Conservation (phyloP, 2,888 invertebrate species). For the Drosophila leonis region DNA sequence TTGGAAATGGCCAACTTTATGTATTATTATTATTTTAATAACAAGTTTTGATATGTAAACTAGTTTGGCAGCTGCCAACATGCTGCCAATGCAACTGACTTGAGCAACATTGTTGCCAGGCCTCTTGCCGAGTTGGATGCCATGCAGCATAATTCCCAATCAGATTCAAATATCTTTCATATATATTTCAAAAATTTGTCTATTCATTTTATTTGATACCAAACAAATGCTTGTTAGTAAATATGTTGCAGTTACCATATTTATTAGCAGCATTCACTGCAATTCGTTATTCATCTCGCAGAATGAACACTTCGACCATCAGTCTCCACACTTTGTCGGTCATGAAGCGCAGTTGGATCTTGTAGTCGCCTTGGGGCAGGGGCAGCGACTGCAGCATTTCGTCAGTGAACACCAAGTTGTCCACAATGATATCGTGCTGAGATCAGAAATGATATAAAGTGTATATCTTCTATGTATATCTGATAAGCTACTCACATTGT, state of each 20-base stretch:
- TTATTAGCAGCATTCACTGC: neutral
- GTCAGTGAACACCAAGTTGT: slow-evolving; percentile 45
- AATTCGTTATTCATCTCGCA: slow-evolving; percentile 19
- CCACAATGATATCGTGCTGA: slow-evolving; percentile 43
- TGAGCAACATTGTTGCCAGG: slow-evolving; percentile 5
- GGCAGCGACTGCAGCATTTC: slow-evolving; percentile 34
- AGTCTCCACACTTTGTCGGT: slow-evolving; percentile 9
- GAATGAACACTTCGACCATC: slow-evolving; percentile 16
- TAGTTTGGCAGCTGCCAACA: neutral
- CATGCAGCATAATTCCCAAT: neutral
- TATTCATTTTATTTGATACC: neutral
- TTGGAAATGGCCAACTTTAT: neutral
- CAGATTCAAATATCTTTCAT: neutral
- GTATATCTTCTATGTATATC: neutral
- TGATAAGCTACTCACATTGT: slow-evolving; percentile 23
- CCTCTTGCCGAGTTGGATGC: neutral
- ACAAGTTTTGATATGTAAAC: neutral
- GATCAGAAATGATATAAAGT: neutral
- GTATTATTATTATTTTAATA: neutral
- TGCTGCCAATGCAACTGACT: neutral
- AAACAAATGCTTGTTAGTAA: too few relatives aligned
- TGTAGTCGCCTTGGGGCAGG: slow-evolving; percentile 45
- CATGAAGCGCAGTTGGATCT: slow-evolving; percentile 29
- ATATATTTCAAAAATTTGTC: neutral
- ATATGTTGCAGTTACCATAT: neutral